These are phyloP conservation scores for Acleris cristana DNA, from an alignment of 2,888 invertebrate genomes.

Conservation along the genomic window DNA sequence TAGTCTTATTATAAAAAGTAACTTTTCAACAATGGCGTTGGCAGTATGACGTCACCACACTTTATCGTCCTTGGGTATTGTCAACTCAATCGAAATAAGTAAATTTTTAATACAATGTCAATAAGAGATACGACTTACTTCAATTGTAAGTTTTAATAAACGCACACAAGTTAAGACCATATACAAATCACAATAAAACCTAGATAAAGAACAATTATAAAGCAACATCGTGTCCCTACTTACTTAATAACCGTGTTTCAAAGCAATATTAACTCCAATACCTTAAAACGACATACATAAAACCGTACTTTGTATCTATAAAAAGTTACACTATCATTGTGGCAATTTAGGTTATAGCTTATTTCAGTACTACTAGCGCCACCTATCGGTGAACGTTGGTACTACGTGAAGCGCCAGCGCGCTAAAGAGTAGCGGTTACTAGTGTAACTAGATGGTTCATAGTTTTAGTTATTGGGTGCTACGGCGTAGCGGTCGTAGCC, in stretches of 20 bases:
- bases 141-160: too few species aligned
- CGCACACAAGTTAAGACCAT: too few species aligned
- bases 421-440: conserved; percentile 12
- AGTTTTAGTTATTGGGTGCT: conserved; percentile 25
- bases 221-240: too few species aligned
- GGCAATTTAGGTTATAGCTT: conserved; percentile 19
- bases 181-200: too few species aligned
- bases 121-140: too few species aligned
- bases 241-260: background rate
- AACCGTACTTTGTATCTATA: background rate
- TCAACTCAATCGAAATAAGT: too few species aligned
- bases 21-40: too few species aligned
- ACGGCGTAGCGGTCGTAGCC: conserved; percentile 33
- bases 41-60: too few species aligned
- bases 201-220: too few species aligned
- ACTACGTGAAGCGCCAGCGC: conserved; percentile 31
- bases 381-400: conserved; percentile 46
- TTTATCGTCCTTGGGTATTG: too few species aligned
- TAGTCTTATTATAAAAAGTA: too few species aligned
- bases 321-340: conserved; percentile 16
- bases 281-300: background rate
- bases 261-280: background rate
- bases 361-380: conserved; percentile 48
- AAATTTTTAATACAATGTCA: too few species aligned
- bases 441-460: conserved; percentile 23